These are phyloP conservation scores for Carcina quercana DNA, from an alignment of 2,888 invertebrate species.

Conservation along the genomic window DNA sequence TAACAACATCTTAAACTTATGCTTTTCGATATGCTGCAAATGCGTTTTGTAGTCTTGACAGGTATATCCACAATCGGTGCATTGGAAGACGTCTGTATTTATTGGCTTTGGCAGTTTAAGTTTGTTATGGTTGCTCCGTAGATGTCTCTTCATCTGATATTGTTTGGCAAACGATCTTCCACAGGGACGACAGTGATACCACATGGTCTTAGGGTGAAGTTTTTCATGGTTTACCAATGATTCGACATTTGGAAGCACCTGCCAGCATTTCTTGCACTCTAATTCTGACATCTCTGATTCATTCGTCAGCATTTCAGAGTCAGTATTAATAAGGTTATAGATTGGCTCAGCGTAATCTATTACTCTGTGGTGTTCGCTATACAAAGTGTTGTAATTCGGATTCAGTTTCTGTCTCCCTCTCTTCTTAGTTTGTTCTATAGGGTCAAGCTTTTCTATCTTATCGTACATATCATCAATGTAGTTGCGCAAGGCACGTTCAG, in stretches of 20 bases:
- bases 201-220: conserved; percentile 53
- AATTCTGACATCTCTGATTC: conserved; percentile 30
- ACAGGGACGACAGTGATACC: conserved; percentile 52
- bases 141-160: conserved; percentile 38
- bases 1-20: conserved; percentile 48
- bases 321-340: conserved; percentile 40
- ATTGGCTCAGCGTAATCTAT: conserved; percentile 57
- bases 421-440: conserved; percentile 40
- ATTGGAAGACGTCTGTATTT: conserved; percentile 28
- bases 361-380: conserved; percentile 40
- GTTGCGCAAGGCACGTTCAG: conserved; percentile 50
- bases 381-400: conserved; percentile 42
- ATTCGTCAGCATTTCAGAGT: conserved; percentile 23
- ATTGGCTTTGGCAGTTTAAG: conserved; percentile 6
- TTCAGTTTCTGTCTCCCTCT: conserved; percentile 49
- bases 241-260: conserved; percentile 40
- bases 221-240: conserved; percentile 47
- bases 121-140: conserved; percentile 22
- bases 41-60: conserved; percentile 32
- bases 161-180: conserved; percentile 51
- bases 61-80: conserved; percentile 34
- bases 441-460: conserved; percentile 52
- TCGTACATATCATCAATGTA: conserved; percentile 56
- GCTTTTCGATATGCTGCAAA: conserved; percentile 56
- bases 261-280: conserved; percentile 56